Evolutionary conservation across 1,140 invertebrate species (phyloP), one percentile per base, ranked within the genome.

Genomic region (Drosophila grimshawi): DNA sequence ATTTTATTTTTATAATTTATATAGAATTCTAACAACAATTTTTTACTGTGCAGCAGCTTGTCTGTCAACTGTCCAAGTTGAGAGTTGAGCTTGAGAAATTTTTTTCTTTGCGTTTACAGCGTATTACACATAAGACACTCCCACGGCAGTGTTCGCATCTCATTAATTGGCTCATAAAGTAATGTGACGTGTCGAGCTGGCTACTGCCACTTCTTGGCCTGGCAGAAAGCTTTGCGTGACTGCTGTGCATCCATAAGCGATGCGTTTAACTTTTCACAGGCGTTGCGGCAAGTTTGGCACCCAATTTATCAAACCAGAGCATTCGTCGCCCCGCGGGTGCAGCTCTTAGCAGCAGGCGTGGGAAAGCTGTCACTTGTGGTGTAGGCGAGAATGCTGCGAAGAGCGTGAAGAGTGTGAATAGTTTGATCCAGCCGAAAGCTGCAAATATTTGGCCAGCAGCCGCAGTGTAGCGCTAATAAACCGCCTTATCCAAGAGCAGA

Each of bases 231-330:
- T 60, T 80, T 89, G 85, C 85, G 85, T 89, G 85, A 73, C 75
- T 64, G 67, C 37, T 41, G 46, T 45, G 59, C 65, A 89, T 89
- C 48, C 75, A 74, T 88, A 79, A 78, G 70, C 66, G 46, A 11
- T 79, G 49, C 86, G 86, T 88, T 88, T 88, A 88, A 88, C 85
- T 88, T 88, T 81, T 88, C 70, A 80, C 77, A 88, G 89, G 80
- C 73, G 77, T 76, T 66, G 82, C 70, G 65, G 62, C 63, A 73
- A 68, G 72, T 83, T 88, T 89, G 85, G 78, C 80, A 88, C 85
- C 80, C 80, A 85, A 88, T 88, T 88, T 80, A 88, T 89, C 83
- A 83, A 83, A 69, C 48, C 51, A 68, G 82, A 59, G 66, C 76
- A 75, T 68, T 81, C 78, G 78, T 79, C 81, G 81, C 85, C 79